Conservation (phyloP, 2,797 vertebrate species). For the Platyrinchus mystaceus region DNA sequence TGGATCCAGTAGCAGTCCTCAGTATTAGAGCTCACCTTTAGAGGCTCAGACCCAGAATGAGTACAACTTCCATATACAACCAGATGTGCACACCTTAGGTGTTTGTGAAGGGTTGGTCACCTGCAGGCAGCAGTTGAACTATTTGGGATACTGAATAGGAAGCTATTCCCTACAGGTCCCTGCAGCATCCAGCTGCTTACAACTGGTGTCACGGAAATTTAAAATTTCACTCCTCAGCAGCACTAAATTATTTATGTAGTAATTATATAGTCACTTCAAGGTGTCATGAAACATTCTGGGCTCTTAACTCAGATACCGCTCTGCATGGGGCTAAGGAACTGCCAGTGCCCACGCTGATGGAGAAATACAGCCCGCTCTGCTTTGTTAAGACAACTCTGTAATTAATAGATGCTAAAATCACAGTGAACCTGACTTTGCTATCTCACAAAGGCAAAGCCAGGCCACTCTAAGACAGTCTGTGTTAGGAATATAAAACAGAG, state of each 20-base stretch:
- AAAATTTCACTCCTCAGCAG: background rate
- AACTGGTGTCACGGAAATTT: rapidly evolving
- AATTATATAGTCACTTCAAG: background rate
- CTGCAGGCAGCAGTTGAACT: background rate
- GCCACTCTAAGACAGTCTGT: background rate
- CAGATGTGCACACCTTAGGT: too few relatives aligned
- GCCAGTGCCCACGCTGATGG: background rate
- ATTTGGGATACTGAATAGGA: background rate
- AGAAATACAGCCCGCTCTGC: background rate
- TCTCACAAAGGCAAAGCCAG: background rate
- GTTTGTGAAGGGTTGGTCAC: background rate
- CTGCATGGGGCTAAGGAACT: background rate
- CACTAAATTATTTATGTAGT: background rate
- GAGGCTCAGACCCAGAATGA: background rate
- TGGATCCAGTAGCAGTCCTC: background rate
- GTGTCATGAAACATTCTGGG: background rate
- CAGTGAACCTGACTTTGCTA: background rate
- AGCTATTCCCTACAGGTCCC: background rate
- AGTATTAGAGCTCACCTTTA: background rate
- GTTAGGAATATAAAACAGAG: background rate
- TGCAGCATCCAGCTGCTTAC: background rate
- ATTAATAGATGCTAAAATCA: background rate
- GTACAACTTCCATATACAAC: background rate
- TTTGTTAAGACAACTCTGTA: background rate
- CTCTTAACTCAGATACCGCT: rapidly evolving